phyloP scores from a whole-genome alignment of 2,888 invertebrate species.

The Orthosia incerta region DNA sequence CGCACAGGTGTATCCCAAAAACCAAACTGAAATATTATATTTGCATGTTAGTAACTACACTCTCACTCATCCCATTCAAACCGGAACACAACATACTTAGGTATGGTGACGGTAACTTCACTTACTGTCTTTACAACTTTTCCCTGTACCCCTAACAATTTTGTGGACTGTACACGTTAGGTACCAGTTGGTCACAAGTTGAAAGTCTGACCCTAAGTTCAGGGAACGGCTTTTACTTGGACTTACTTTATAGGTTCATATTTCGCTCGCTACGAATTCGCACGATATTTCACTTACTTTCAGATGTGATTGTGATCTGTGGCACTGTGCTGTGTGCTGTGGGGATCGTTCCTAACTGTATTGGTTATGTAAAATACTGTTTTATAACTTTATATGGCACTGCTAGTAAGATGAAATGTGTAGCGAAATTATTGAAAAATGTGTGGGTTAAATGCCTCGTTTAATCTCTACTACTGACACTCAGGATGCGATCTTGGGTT shows the following conservation, averaged over 20 bases:
- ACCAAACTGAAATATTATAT: neutral
- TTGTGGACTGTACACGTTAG: constrained; percentile 21
- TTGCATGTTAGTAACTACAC: neutral
- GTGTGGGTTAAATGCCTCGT: neutral
- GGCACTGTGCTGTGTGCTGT: constrained; percentile 1
- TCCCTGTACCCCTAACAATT: neutral
- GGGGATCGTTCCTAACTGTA: neutral
- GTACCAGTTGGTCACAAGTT: constrained; percentile 43
- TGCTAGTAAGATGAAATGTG: neutral
- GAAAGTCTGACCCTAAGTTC: constrained; percentile 66
- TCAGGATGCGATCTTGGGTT: neutral
- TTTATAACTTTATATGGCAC: constrained; percentile 9
- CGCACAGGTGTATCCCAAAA: neutral
- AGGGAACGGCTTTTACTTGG: constrained; percentile 61
- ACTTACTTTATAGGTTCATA: constrained; percentile 47
- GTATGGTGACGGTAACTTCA: neutral
- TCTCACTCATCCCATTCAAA: neutral
- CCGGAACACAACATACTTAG: neutral
- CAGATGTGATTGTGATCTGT: constrained; percentile 28
- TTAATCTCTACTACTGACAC: neutral
- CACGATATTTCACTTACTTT: constrained; percentile 50
- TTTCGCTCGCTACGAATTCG: constrained; percentile 43
- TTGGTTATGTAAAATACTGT: constrained; percentile 25
- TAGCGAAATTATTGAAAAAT: neutral
- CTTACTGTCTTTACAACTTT: too few relatives aligned